Conservation (phyloP, 2,797 vertebrate species). For the Sardinella longiceps region DNA sequence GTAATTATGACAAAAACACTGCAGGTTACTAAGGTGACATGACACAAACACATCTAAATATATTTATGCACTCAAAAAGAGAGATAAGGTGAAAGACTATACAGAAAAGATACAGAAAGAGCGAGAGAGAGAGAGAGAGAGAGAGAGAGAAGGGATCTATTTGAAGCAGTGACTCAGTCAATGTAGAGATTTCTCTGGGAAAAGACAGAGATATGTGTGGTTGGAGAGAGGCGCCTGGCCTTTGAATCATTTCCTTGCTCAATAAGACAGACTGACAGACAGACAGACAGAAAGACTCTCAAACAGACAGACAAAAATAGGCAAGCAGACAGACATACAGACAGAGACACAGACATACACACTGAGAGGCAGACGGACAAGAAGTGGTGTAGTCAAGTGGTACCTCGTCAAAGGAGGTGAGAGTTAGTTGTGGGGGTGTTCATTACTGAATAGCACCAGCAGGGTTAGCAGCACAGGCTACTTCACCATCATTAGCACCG, state of each 20-base stretch:
- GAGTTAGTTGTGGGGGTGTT: neutral
- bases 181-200: neutral
- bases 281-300: neutral
- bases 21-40: neutral
- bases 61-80: neutral
- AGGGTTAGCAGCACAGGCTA: neutral
- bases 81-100: neutral
- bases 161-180: constrained; percentile 8
- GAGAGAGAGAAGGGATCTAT: neutral
- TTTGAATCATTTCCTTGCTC: neutral
- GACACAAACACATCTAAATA: neutral
- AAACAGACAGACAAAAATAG: neutral
- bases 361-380: neutral
- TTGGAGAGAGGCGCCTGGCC: neutral
- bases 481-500: neutral
- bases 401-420: neutral
- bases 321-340: neutral
- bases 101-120: neutral
- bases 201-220: constrained; percentile 6
- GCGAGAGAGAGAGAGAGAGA: neutral
- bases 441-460: neutral
- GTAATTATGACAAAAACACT: neutral
- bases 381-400: neutral
- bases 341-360: neutral
- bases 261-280: neutral